Evolutionary conservation across 2,888 invertebrate genomes (phyloP), one percentile per base, ranked within the genome.

Genomic region (Isoperla grammatica): DNA sequence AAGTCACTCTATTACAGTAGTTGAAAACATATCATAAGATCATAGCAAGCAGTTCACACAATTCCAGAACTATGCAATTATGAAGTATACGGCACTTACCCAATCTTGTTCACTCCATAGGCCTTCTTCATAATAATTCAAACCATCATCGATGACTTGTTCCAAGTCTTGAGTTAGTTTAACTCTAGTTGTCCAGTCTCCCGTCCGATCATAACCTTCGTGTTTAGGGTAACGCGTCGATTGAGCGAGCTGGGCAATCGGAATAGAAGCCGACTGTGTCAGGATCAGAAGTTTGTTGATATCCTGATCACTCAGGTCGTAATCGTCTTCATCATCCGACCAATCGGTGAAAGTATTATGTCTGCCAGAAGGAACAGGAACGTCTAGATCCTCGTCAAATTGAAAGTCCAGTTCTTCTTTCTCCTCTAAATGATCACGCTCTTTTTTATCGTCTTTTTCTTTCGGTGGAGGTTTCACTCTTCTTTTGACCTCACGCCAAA

Each of bases 101-200:
- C 77, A 73, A 63, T 84, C 81, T 42, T 79, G 74, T 58, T 82
- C 83, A 13, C 80, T 86, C 93, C 93, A 92, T 57, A 98, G 76
- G 71, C 96, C 95, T 71, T 96, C 94, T 75, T 99, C 98, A 69
- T 98, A 99, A 69, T 93, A 90, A 71, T 85, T 87, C 17, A 99
- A 81, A n/a, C 98, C 98, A 74, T 98, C 95, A 68, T 96, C 95
- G 68, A 99, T 99, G 45, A 92, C 89, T 77, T 95, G 90, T 68
- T 90, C 95, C 68, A 97, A 78, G 71, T 97, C 95, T 75, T 95
- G 92, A 8, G 91, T 89, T 77, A 97, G 94, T 82, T 96, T 96
- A 42, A 93, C 90, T 64, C 97, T 79, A 0, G 92, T 89, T 63
- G 84, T 86, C 84, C 85, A 89, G 70, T 94, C 95, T 0, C 93